A percentile compares a stretch with the other conserved stretches of the same genome.
phyloP scores from a whole-genome alignment of 2,888 invertebrate species.

The Patella pellucida region DNA sequence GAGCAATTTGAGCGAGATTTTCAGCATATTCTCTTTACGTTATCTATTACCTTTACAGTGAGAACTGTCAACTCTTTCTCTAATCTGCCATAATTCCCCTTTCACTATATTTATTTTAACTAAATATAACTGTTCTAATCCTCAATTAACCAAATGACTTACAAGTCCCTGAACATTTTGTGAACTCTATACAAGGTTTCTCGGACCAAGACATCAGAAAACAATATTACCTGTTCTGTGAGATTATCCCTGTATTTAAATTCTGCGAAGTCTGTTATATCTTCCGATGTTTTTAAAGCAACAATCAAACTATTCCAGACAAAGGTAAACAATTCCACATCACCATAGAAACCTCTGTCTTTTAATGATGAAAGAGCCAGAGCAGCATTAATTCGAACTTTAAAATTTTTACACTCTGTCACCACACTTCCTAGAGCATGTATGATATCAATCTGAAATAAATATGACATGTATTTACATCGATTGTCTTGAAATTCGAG shows the following conservation, averaged over 20 bases:
- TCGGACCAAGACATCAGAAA: not conserved
- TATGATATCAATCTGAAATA: slow-evolving; percentile 74
- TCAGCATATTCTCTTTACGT: no score
- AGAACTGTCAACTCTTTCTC: no score
- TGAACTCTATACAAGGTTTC: no score
- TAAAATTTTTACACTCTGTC: slow-evolving; percentile 84
- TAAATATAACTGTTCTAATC: no score
- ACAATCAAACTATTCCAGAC: slow-evolving; percentile 82
- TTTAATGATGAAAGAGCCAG: slow-evolving; percentile 78
- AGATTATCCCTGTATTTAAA: slow-evolving; percentile 88
- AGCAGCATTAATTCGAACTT: slow-evolving; percentile 90
- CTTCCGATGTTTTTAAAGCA: slow-evolving; percentile 83
- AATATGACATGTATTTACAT: no score
- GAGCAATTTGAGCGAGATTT: no score
- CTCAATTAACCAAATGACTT: no score
- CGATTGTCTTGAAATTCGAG: no score
- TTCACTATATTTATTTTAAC: no score
- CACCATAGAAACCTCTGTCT: slow-evolving; percentile 79
- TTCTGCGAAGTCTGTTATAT: slow-evolving; percentile 86
- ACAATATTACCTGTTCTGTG: slow-evolving; percentile 79
- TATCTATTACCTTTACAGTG: no score
- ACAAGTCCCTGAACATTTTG: no score
- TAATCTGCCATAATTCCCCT: no score
- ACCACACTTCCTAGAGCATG: slow-evolving; percentile 78
- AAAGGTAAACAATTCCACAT: slow-evolving; percentile 73